These are phyloP conservation scores for Netelia melanura DNA, from an alignment of 2,888 invertebrate species.

Conservation along the genomic window DNA sequence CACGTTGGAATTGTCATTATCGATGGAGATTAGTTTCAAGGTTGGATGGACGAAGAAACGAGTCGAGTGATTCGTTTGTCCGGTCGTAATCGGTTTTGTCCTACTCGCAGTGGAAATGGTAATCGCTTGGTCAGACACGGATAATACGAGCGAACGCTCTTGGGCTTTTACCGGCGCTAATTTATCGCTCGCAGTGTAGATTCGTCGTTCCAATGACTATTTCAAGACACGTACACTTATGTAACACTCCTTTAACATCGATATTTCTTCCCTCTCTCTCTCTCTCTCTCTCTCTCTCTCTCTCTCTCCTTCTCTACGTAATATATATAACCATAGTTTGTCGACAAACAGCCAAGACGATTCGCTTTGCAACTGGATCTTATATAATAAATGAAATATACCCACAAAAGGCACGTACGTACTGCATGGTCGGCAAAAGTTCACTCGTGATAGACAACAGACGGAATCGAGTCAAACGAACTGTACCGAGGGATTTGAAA, in stretches of 20 bases:
- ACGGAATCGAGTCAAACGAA: conserved; percentile 36
- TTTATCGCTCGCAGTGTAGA: not conserved
- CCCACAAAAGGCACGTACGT: not conserved
- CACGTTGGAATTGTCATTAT: not conserved
- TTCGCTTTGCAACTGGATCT: conserved; percentile 21
- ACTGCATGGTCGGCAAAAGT: conserved; percentile 13
- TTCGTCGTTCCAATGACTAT: not conserved
- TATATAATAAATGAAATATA: conserved; percentile 4
- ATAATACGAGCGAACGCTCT: not conserved
- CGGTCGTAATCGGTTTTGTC: conserved; percentile 34
- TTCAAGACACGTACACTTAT: too few species aligned
- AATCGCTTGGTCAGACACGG: conserved; percentile 56
- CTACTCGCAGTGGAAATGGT: conserved; percentile 53
- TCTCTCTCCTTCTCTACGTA: too few species aligned
- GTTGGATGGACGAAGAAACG: too few species aligned
- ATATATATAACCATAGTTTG: not conserved
- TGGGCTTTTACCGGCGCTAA: not conserved
- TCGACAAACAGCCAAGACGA: conserved; percentile 7
- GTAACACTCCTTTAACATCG: too few species aligned
- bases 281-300: too few species aligned
- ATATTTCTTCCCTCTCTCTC: too few species aligned
- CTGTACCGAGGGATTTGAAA: conserved; percentile 29
- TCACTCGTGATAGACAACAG: conserved; percentile 19
- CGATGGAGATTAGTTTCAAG: not conserved
- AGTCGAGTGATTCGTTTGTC: conserved; percentile 19